These are phyloP conservation scores for Pinctada fucata DNA, from an alignment of 2,888 invertebrate species.

Conservation along the genomic window DNA sequence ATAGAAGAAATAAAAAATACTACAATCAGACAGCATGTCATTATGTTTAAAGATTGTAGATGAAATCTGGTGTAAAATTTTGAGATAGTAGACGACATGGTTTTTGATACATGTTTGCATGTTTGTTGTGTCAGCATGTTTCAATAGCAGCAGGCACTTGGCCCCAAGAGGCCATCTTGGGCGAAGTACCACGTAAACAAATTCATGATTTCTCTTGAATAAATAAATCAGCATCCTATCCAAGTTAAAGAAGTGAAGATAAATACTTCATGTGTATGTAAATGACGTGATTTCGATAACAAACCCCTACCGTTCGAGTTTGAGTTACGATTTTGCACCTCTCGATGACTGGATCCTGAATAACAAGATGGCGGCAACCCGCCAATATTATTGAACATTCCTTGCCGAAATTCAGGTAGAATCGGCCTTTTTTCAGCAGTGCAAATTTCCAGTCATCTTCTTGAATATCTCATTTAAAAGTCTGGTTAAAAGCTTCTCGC, in stretches of 20 bases:
- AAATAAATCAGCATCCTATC: conserved; percentile 9
- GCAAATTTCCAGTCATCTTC: conserved; percentile 19
- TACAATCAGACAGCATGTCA: too few relatives aligned
- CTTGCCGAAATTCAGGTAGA: conserved; percentile 38
- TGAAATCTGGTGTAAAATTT: too few relatives aligned
- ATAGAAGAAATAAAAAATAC: too few relatives aligned
- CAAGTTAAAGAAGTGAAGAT: conserved; percentile 11
- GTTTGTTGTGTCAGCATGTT: conserved; percentile 18
- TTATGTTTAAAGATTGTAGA: too few relatives aligned
- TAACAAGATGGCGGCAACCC: conserved; percentile 67
- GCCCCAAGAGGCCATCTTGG: conserved; percentile 37
- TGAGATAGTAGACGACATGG: too few relatives aligned
- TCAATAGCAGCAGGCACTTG: background rate
- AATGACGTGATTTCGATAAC: background rate
- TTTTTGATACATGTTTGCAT: background rate
- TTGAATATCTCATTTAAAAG: conserved; percentile 33
- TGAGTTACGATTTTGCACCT: conserved; percentile 33
- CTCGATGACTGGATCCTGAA: conserved; percentile 39
- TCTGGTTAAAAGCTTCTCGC: conserved; percentile 18
- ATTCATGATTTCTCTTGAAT: conserved; percentile 13
- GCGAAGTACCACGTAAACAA: conserved; percentile 20
- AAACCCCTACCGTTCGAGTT: conserved; percentile 39
- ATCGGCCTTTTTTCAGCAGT: conserved; percentile 24
- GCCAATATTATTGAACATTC: conserved; percentile 62
- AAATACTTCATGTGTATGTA: conserved; percentile 2